Base-by-base conservation (phyloP, 2,888 invertebrate species). In the Coelogynopora nodosa region DNA sequence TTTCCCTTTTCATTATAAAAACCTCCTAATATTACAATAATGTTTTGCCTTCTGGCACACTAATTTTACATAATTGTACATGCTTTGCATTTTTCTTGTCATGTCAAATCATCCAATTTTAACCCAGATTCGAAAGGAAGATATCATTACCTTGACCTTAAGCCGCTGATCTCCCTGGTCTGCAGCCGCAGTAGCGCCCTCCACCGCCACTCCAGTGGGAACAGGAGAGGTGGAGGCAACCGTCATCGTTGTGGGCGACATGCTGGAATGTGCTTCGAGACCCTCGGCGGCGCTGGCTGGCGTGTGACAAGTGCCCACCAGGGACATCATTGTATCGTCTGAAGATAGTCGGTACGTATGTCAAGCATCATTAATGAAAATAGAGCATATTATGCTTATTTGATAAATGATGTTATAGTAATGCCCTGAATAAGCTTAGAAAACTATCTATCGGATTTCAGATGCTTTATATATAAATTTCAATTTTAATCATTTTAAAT, bases 251-350 rank as follows among this genome's bases (percentile, higher is more conserved):
- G 74, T 74, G 2, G 74, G 74, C 5, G 91, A 89, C 81, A 89
- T 90, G 0, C 90, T 90, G 88, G 91, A 91, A 23, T 91, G 88
- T 13, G 92, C 88, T 91, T 91, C 91, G 86, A 89, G 90, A 87
- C 92, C 92, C 81, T 92, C 91, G 88, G 92, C 92, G 31, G 90
- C 90, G 82, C 88, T 89, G 88, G 92, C 92, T 88, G 92, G 91
- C 90, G 90, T 91, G 86, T 91, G 91, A 88, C 89, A 89, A 88
- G 91, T 91, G n/a, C 27, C 26, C 0, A 91, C 91, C 81, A 92
- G 88, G 84, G 89, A 90, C 85, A 91, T 88, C 10, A 91, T 90
- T 74, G 89, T 88, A 86, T 91, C 90, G 0, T 90, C 90, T 67
- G 85, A 87, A 1, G 89, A 74, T 88, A n/a, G n/a, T n/a, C n/a